Conservation (phyloP, 2,888 invertebrate genomes). For the Drosophila nr. perissopoda region DNA sequence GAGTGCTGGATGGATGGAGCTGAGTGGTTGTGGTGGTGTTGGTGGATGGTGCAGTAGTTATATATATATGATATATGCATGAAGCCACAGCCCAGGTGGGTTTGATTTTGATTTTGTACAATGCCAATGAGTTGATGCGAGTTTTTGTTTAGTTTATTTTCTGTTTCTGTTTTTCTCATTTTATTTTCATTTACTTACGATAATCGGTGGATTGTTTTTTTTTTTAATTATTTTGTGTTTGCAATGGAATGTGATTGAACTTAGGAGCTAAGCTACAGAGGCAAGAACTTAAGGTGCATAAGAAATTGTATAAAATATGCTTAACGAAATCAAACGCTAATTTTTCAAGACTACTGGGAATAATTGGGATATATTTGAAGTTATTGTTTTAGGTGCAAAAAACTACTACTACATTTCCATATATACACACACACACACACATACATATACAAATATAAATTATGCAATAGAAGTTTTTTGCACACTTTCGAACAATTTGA, state of each 20-base stretch:
- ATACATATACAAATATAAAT: slow-evolving; percentile 51
- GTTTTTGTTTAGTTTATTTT: slow-evolving; percentile 23
- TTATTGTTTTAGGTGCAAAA: slow-evolving; percentile 69
- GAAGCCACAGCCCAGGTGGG: slow-evolving; percentile 31
- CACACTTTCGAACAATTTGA: slow-evolving; percentile 54
- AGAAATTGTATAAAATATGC: neutral
- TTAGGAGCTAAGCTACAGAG: slow-evolving; percentile 46
- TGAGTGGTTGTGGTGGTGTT: slow-evolving; percentile 13
- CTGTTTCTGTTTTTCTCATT: slow-evolving; percentile 37
- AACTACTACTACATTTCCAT: slow-evolving; percentile 66
- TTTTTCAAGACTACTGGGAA: slow-evolving; percentile 63
- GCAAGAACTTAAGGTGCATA: slow-evolving; percentile 43
- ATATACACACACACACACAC: slow-evolving; percentile 36
- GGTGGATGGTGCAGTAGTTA: slow-evolving; percentile 21
- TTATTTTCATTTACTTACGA: slow-evolving; percentile 59
- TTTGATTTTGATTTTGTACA: slow-evolving; percentile 21
- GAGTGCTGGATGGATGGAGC: slow-evolving; percentile 24
- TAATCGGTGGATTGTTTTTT: slow-evolving; percentile 46
- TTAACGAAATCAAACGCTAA: slow-evolving; percentile 52
- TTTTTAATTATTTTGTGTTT: slow-evolving; percentile 1
- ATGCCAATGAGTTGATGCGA: slow-evolving; percentile 71
- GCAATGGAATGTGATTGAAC: slow-evolving; percentile 71
- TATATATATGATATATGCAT: slow-evolving; percentile 26
- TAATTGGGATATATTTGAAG: slow-evolving; percentile 5
- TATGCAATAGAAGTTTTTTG: slow-evolving; percentile 81